phyloP scores from a whole-genome alignment of 2,113 vertebrate species.

The Sylvietta virens region DNA sequence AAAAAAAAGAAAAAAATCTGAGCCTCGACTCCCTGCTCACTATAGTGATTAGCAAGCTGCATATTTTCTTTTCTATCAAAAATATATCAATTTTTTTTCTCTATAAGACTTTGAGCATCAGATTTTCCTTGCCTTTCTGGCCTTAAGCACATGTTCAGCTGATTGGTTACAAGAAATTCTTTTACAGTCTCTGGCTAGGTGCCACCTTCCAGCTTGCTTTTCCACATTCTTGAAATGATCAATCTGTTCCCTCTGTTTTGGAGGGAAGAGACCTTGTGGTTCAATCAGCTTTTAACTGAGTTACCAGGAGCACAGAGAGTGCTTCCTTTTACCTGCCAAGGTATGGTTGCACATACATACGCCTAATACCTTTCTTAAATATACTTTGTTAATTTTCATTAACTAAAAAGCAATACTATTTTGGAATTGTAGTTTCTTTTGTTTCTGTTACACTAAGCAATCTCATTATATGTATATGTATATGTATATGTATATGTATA shows the following conservation, averaged over 20 bases:
- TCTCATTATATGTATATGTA: background rate
- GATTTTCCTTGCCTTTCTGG: background rate
- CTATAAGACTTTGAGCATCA: background rate
- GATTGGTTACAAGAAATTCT: background rate
- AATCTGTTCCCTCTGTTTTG: background rate
- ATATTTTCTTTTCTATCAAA: background rate
- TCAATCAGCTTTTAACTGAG: background rate
- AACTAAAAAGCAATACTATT: background rate
- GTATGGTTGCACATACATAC: background rate
- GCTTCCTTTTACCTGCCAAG: background rate
- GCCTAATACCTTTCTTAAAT: background rate
- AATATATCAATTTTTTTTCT: background rate
- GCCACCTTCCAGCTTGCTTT: background rate
- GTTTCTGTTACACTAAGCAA: background rate
- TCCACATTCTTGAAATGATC: background rate
- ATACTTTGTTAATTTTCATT: background rate
- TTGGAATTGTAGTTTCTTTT: background rate
- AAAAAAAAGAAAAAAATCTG: background rate
- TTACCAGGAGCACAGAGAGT: background rate
- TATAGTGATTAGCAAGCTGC: background rate
- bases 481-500: no score
- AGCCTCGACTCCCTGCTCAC: background rate
- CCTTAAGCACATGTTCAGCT: background rate
- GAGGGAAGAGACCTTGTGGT: background rate
- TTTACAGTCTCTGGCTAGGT: background rate